A percentile compares a stretch with the other conserved stretches of the same genome.
Evolutionary conservation across 2,797 vertebrate genomes (phyloP).

Genomic region (Erethizon dorsatum): DNA sequence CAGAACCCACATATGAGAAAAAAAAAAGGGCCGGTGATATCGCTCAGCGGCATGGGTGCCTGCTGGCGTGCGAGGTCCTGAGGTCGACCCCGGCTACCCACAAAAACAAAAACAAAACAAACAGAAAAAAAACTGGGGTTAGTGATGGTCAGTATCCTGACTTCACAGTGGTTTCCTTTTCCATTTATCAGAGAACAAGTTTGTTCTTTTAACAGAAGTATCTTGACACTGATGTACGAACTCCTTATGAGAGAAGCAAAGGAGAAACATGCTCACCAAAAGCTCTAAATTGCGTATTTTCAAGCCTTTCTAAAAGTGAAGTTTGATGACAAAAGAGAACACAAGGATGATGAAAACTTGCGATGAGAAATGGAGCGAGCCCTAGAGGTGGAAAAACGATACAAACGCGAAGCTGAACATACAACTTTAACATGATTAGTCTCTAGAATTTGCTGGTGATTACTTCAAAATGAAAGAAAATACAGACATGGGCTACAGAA

Average conservation of each 20-base stretch:
- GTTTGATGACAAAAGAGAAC: background rate
- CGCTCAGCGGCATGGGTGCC: too few relatives aligned
- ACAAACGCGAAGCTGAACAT: background rate
- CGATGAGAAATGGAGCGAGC: background rate
- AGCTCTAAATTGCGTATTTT: background rate
- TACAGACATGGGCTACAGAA: background rate
- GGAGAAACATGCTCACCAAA: background rate
- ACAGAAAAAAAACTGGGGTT: background rate
- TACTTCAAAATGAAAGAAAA: background rate
- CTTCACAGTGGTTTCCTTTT: background rate
- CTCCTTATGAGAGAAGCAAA: background rate
- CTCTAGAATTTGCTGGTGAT: background rate
- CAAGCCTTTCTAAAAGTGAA: background rate
- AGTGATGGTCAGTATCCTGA: background rate
- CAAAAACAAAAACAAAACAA: too few relatives aligned
- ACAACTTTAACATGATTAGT: background rate
- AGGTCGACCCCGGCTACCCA: too few relatives aligned
- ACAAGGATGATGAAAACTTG: background rate
- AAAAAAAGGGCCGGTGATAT: too few relatives aligned
- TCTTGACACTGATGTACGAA: background rate
- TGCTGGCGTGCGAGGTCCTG: too few relatives aligned
- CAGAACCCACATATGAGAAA: too few relatives aligned
- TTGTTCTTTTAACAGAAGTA: background rate
- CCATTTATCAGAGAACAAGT: background rate
- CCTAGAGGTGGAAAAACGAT: background rate